A percentile compares a stretch with the other conserved stretches of the same genome.
These are phyloP conservation scores for Mirza zaza DNA, from an alignment of 2,113 vertebrate species.

Conservation along the genomic window DNA sequence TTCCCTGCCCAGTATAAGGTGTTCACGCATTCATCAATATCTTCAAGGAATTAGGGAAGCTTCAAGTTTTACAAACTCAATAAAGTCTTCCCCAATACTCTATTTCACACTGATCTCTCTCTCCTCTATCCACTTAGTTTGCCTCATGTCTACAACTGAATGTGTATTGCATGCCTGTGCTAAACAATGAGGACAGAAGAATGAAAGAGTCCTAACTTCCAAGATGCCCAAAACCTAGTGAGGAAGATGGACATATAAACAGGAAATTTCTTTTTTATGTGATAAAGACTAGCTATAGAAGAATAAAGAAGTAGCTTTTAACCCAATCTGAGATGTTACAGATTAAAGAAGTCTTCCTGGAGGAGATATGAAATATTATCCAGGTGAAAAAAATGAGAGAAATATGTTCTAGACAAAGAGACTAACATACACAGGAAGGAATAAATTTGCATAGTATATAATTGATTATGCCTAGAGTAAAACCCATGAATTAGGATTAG, in stretches of 20 bases:
- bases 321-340: background rate
- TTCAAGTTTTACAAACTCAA: background rate
- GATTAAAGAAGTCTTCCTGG: slow-evolving; percentile 6
- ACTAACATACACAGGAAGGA: slow-evolving; percentile 18
- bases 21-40: background rate
- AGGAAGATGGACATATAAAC: background rate
- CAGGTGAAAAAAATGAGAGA: slow-evolving; percentile 39
- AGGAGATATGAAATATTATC: slow-evolving; percentile 7
- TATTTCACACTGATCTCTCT: background rate
- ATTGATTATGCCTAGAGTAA: background rate
- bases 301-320: slow-evolving; percentile 16
- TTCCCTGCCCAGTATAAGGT: slow-evolving; percentile 12
- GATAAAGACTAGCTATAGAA: background rate
- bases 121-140: background rate
- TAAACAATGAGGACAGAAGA: background rate
- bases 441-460: background rate
- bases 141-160: background rate
- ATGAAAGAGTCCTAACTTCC: background rate
- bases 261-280: background rate
- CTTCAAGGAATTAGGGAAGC: slow-evolving; percentile 26
- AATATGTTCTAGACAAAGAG: background rate
- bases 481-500: slow-evolving; percentile 27
- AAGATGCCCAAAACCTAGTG: background rate
- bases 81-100: background rate
- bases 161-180: background rate